phyloP scores from a whole-genome alignment of 2,888 invertebrate species.

The Euplagia quadripunctaria region DNA sequence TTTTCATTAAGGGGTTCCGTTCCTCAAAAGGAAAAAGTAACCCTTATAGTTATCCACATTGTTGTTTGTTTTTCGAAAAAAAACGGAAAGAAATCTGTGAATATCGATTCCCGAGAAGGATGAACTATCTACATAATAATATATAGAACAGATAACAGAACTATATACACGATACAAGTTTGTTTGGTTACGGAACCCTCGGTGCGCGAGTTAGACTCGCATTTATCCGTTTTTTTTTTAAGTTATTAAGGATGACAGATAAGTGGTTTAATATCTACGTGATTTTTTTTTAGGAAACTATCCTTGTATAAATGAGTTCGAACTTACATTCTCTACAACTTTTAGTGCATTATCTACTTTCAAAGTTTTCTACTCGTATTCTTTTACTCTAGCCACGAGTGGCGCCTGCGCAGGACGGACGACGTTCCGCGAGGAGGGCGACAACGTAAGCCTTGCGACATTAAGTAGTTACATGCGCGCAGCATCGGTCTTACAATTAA shows the following conservation, averaged over 20 bases:
- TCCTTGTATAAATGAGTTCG: not conserved
- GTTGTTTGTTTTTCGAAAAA: too few relatives aligned
- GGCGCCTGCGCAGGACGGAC: slow-evolving; percentile 46
- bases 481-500: slow-evolving; percentile 27
- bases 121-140: too few relatives aligned
- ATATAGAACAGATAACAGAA: too few relatives aligned
- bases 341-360: not conserved
- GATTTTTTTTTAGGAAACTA: not conserved
- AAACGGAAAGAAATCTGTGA: too few relatives aligned
- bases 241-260: not conserved
- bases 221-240: not conserved
- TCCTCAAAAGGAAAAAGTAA: too few relatives aligned
- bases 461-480: slow-evolving; percentile 24
- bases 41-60: too few relatives aligned
- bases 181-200: too few relatives aligned
- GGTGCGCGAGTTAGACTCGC: too few relatives aligned
- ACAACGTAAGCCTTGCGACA: slow-evolving; percentile 37
- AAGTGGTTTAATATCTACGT: not conserved
- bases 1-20: too few relatives aligned
- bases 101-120: too few relatives aligned
- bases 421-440: slow-evolving; percentile 43
- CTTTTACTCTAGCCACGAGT: slow-evolving; percentile 19
- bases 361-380: slow-evolving; percentile 22
- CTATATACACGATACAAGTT: too few relatives aligned
- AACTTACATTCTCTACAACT: not conserved